Conservation (phyloP, 1,140 invertebrate genomes). For the Zaprionus camerounensis region DNA sequence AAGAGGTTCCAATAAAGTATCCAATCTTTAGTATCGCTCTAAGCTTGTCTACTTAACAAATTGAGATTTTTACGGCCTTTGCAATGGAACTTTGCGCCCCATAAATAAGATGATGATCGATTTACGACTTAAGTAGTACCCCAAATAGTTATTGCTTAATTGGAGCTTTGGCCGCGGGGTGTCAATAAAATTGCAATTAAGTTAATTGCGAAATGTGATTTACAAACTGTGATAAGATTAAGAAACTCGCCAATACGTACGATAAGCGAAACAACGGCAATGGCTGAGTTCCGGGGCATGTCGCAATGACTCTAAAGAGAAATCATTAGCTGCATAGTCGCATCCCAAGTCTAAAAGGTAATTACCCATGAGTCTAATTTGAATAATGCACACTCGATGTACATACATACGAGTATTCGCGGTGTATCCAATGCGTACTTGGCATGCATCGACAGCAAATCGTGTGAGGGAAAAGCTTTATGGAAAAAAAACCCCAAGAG, state of each 20-base stretch:
- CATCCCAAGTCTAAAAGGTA: constrained; percentile 3
- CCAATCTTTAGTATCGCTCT: neutral
- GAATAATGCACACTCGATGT: constrained; percentile 15
- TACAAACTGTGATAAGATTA: constrained; percentile 31
- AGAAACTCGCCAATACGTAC: neutral
- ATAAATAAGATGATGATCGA: constrained; percentile 1
- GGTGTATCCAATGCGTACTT: neutral
- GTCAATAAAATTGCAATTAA: constrained; percentile 23
- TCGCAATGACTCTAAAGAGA: neutral
- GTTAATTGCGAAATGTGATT: constrained; percentile 35
- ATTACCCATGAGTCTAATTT: constrained; percentile 7
- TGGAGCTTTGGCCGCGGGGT: constrained; percentile 22
- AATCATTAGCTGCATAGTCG: neutral
- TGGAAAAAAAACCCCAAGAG: neutral
- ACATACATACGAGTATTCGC: neutral
- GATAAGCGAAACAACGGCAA: neutral
- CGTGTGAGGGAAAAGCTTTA: neutral
- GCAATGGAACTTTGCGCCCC: constrained; percentile 7
- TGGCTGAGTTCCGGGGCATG: neutral
- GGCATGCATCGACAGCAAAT: neutral
- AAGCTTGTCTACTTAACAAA: neutral
- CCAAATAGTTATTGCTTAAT: neutral
- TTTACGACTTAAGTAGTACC: constrained; percentile 11
- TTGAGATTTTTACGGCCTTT: neutral
- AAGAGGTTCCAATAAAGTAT: no score